These are phyloP conservation scores for Andrena haemorrhoa DNA, from an alignment of 2,888 invertebrate species.

Conservation along the genomic window DNA sequence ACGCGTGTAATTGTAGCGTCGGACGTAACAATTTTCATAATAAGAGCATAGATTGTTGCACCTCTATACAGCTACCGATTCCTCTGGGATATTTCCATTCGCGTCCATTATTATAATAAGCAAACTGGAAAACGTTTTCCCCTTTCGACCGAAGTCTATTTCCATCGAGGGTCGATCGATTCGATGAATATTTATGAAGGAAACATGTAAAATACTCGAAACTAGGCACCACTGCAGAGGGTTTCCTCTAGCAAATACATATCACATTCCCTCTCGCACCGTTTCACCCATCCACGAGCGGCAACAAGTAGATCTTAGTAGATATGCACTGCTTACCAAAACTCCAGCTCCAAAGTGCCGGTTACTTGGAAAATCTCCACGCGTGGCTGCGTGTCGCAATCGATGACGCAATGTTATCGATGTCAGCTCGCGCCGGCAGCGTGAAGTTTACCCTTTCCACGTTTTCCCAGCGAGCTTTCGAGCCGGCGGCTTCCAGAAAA, in stretches of 20 bases:
- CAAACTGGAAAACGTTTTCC: conserved; percentile 6
- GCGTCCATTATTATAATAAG: background rate
- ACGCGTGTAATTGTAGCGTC: conserved; percentile 33
- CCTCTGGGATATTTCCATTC: conserved; percentile 1
- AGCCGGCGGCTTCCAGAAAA: conserved; percentile 51
- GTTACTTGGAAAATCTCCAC: conserved; percentile 6
- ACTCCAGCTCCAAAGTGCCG: background rate
- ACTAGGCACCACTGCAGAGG: no score
- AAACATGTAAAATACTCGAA: background rate
- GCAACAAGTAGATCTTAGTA: background rate
- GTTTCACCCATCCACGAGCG: background rate
- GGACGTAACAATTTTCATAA: conserved; percentile 48
- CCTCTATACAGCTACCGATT: background rate
- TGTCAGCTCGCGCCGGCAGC: background rate
- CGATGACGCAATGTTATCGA: conserved; percentile 28
- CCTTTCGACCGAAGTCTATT: background rate
- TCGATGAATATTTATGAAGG: conserved; percentile 16
- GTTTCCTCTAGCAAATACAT: background rate
- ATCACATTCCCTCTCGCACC: background rate
- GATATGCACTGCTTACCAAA: background rate
- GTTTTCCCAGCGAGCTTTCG: background rate
- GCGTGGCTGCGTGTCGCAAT: conserved; percentile 14
- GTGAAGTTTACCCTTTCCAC: conserved; percentile 10
- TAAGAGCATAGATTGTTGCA: conserved; percentile 6
- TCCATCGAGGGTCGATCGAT: background rate